Evolutionary conservation across 2,888 invertebrate species (phyloP).

Genomic region (Leptothorax acervorum): DNA sequence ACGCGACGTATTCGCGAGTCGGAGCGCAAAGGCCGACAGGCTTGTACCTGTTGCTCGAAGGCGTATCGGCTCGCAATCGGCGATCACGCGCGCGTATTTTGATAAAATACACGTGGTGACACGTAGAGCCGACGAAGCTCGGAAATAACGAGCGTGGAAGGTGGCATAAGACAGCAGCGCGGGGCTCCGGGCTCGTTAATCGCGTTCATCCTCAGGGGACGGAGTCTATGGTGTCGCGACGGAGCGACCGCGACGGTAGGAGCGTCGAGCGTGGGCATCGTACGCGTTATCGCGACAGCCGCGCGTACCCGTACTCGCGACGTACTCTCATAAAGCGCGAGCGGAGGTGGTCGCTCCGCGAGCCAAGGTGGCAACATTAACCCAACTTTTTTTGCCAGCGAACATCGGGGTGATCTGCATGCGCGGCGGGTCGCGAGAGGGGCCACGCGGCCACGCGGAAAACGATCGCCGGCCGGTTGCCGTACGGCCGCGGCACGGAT

Average conservation of each 20-base stretch:
- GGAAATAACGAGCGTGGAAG: slow-evolving; percentile 38
- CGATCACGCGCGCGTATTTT: background rate
- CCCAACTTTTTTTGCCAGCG: slow-evolving; percentile 83
- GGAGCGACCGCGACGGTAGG: too few relatives aligned
- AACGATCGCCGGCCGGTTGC: background rate
- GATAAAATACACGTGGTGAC: background rate
- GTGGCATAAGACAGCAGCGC: slow-evolving; percentile 59
- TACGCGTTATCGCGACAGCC: slow-evolving; percentile 23
- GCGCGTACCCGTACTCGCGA: slow-evolving; percentile 69
- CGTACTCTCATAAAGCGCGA: slow-evolving; percentile 58
- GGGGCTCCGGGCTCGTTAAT: slow-evolving; percentile 9
- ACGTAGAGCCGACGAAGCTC: background rate
- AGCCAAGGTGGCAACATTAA: slow-evolving; percentile 85
- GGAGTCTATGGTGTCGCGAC: background rate
- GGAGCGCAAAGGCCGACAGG: background rate
- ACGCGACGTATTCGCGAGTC: background rate
- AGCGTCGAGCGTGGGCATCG: background rate
- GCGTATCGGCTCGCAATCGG: slow-evolving; percentile 23
- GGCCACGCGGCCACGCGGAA: background rate
- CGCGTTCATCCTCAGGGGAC: background rate
- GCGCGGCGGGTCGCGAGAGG: background rate
- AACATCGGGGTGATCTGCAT: slow-evolving; percentile 65
- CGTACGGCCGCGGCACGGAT: background rate
- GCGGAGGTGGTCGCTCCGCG: slow-evolving; percentile 72
- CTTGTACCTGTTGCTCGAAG: slow-evolving; percentile 67